A percentile compares a stretch with the other conserved stretches of the same genome.
Evolutionary conservation across 2,797 vertebrate genomes (phyloP).

Genomic region (Hapalemur alaotrensis): DNA sequence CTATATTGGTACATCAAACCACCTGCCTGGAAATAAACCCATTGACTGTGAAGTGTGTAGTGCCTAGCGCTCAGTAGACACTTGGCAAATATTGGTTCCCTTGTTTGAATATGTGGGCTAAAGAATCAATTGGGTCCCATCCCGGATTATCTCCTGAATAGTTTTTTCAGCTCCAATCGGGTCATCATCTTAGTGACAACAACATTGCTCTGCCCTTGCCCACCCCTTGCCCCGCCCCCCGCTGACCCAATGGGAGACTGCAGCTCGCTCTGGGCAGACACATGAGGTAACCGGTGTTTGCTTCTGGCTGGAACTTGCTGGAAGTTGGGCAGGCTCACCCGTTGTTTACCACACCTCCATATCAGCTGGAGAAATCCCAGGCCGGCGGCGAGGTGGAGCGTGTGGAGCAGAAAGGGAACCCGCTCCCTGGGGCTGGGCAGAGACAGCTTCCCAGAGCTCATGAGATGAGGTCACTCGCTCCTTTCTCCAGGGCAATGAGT

Average conservation of each 20-base stretch:
- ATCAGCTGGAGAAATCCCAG: neutral
- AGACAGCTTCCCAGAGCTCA: neutral
- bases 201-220: neutral
- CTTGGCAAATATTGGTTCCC: neutral
- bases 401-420: neutral
- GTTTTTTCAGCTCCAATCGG: neutral
- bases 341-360: neutral
- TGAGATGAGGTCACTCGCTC: constrained; percentile 1
- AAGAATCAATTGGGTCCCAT: neutral
- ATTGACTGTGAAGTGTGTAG: neutral
- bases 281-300: neutral
- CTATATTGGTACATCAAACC: neutral
- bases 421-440: neutral
- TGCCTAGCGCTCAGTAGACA: neutral
- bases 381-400: neutral
- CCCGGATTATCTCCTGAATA: neutral
- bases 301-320: neutral
- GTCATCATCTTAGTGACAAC: neutral
- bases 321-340: neutral
- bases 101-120: neutral
- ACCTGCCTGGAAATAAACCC: neutral
- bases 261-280: neutral
- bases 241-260: neutral
- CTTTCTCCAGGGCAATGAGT: constrained; percentile 19
- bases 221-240: fast-evolving